These are phyloP conservation scores for Callipepla squamata DNA, from an alignment of 2,113 vertebrate species.

Conservation along the genomic window DNA sequence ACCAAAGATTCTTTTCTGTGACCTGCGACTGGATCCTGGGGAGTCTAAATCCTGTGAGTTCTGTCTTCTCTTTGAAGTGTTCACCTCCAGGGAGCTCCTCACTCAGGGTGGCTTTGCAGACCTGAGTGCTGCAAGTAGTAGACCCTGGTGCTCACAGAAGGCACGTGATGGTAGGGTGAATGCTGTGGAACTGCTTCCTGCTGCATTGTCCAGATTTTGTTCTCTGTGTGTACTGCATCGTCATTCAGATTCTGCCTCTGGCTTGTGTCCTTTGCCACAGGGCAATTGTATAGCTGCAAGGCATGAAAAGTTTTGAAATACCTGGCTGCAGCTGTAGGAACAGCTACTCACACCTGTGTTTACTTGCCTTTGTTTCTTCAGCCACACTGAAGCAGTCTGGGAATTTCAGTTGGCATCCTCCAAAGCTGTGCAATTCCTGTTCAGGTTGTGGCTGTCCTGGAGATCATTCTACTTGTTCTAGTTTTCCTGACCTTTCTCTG, in stretches of 20 bases:
- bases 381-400: background rate
- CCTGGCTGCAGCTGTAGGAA: background rate
- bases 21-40: constrained; percentile 92
- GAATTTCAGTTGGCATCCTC: background rate
- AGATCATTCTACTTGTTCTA: background rate
- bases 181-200: background rate
- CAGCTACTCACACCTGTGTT: background rate
- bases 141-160: accelerated
- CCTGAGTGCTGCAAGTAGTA: background rate
- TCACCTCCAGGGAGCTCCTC: accelerated
- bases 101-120: background rate
- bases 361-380: background rate
- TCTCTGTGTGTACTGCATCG: accelerated
- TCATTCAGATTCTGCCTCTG: background rate
- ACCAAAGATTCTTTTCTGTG: constrained; percentile 98
- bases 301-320: background rate
- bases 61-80: background rate
- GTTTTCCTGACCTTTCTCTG: constrained; percentile 31
- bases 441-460: background rate
- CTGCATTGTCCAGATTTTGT: background rate
- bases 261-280: accelerated
- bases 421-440: background rate
- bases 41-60: constrained; percentile 89
- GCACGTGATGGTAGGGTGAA: accelerated
- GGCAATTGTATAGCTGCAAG: accelerated